A percentile compares a stretch with the other conserved stretches of the same genome.
Evolutionary conservation across 1,140 invertebrate species (phyloP).

Genomic region (Cydia pomonella): DNA sequence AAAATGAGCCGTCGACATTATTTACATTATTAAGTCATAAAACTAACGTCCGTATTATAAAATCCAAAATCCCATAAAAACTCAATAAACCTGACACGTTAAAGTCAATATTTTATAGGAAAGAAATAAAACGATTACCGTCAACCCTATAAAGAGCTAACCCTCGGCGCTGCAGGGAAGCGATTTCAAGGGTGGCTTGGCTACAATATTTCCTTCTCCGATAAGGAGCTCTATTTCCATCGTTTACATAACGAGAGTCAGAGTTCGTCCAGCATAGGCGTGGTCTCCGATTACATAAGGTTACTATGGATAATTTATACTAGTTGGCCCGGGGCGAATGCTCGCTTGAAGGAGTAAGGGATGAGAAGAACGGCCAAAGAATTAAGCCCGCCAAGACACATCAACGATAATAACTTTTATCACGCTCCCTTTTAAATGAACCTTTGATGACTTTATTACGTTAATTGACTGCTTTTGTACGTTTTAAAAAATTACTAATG

Average conservation of each 20-base stretch:
- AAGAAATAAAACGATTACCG: slow-evolving; percentile 21
- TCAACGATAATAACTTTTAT: slow-evolving; percentile 65
- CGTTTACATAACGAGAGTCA: neutral
- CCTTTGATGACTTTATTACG: slow-evolving; percentile 60
- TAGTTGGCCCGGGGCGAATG: neutral
- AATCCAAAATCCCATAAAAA: neutral
- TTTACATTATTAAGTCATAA: neutral
- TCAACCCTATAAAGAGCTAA: slow-evolving; percentile 32
- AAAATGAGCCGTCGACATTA: neutral
- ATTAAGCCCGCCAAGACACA: slow-evolving; percentile 64
- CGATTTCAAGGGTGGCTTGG: slow-evolving; percentile 66
- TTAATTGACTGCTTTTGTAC: slow-evolving; percentile 53
- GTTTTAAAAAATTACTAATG: slow-evolving; percentile 11
- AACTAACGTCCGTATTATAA: neutral
- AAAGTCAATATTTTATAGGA: slow-evolving; percentile 14
- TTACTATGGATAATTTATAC: neutral
- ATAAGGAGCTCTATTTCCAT: slow-evolving; percentile 46
- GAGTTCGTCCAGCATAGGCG: neutral
- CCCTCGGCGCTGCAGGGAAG: slow-evolving; percentile 47
- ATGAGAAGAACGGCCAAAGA: slow-evolving; percentile 32
- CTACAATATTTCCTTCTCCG: slow-evolving; percentile 54
- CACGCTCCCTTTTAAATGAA: slow-evolving; percentile 54
- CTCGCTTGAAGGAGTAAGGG: neutral
- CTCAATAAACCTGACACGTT: slow-evolving; percentile 14
- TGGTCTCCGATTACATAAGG: neutral